Evolutionary conservation across 2,888 invertebrate species (phyloP).

Genomic region (Rhingia campestris): DNA sequence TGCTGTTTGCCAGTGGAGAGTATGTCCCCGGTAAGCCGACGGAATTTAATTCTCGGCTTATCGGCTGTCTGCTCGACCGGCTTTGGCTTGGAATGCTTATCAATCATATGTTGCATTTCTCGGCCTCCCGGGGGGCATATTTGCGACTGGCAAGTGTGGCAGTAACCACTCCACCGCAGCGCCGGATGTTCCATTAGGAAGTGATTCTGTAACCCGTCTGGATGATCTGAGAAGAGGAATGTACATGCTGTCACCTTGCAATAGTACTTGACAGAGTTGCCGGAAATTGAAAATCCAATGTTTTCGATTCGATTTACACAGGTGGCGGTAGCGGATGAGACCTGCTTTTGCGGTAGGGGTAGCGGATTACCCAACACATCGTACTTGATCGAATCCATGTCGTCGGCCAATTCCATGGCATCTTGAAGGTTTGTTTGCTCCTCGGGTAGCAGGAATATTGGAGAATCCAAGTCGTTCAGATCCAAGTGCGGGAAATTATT

Average conservation of each 20-base stretch:
- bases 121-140: constrained; percentile 36
- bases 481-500: constrained; percentile 62
- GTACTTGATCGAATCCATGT: constrained; percentile 67
- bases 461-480: constrained; percentile 57
- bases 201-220: constrained; percentile 80
- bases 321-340: background rate
- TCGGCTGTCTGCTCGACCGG: constrained; percentile 16
- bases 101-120: constrained; percentile 79
- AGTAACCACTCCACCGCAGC: constrained; percentile 85
- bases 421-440: constrained; percentile 77
- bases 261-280: constrained; percentile 76
- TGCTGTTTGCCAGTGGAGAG: constrained; percentile 70
- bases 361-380: constrained; percentile 45
- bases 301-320: constrained; percentile 76
- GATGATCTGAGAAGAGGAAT: constrained; percentile 79
- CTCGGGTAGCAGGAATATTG: constrained; percentile 58
- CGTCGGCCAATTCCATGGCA: constrained; percentile 76
- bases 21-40: constrained; percentile 79
- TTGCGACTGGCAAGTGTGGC: constrained; percentile 83
- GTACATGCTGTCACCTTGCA: constrained; percentile 79
- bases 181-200: constrained; percentile 78
- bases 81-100: constrained; percentile 69
- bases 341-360: background rate
- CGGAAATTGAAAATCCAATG: constrained; percentile 76
- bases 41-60: constrained; percentile 77